Conservation (phyloP, 2,888 invertebrate genomes). For the Diarsia dahlii region DNA sequence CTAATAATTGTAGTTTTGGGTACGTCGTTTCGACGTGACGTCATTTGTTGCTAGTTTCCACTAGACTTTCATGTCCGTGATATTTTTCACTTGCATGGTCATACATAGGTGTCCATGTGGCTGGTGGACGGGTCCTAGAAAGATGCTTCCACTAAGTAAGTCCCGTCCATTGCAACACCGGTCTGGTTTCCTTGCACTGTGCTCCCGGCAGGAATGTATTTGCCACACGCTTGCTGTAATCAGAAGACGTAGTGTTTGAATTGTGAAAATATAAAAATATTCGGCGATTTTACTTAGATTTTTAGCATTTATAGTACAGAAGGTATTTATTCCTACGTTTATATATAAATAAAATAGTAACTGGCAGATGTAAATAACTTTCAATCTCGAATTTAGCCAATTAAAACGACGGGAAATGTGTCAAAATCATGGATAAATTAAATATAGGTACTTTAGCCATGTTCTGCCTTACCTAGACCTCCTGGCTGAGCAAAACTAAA, state of each 20-base stretch:
- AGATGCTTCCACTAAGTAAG: conserved; percentile 96
- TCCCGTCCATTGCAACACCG: conserved; percentile 95
- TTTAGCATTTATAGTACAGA: background rate
- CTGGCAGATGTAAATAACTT: background rate
- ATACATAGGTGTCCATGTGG: conserved; percentile 86
- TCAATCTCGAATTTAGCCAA: background rate
- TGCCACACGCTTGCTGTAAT: conserved; percentile 95
- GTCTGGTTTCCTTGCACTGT: conserved; percentile 95
- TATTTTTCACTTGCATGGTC: conserved; percentile 67
- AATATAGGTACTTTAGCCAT: conserved; percentile 10
- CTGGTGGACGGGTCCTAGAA: conserved; percentile 91
- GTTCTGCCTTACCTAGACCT: conserved; percentile 42
- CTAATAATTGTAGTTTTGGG: conserved; percentile 84
- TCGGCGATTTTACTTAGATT: background rate
- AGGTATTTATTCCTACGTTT: background rate
- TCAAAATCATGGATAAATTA: background rate
- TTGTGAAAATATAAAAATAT: conserved; percentile 9
- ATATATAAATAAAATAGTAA: background rate
- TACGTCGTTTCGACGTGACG: conserved; percentile 57
- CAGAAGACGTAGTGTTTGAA: conserved; percentile 61
- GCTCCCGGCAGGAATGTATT: conserved; percentile 96
- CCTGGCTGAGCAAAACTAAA: conserved; percentile 47
- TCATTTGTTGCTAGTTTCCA: conserved; percentile 57
- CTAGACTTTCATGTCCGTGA: conserved; percentile 66
- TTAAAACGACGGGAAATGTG: background rate